phyloP scores from a whole-genome alignment of 2,888 invertebrate species.

The Plagodis pulveraria region DNA sequence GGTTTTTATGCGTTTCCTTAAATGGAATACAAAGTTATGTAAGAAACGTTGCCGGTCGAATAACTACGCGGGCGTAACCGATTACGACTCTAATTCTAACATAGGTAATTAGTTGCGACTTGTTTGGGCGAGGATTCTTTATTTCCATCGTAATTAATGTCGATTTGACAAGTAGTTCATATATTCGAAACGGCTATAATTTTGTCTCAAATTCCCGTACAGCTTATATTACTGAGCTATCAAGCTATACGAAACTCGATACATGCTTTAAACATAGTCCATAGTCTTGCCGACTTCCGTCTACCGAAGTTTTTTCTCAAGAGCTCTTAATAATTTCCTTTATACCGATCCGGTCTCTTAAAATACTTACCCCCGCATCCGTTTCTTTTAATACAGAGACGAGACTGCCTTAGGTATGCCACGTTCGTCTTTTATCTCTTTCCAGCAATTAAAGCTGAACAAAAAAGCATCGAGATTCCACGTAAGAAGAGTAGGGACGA shows the following conservation, averaged over 20 bases:
- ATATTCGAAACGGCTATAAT: no score
- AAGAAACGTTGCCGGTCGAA: slow-evolving; percentile 54
- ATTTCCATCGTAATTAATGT: no score
- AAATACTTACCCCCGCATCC: slow-evolving; percentile 84
- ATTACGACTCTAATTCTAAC: slow-evolving; percentile 66
- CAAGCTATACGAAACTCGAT: slow-evolving; percentile 57
- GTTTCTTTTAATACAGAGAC: slow-evolving; percentile 83
- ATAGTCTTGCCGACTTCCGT: slow-evolving; percentile 74
- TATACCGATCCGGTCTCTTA: slow-evolving; percentile 81
- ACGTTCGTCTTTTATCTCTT: slow-evolving; percentile 65
- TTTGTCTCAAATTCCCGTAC: no score
- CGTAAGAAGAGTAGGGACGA: slow-evolving; percentile 28
- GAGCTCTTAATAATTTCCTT: slow-evolving; percentile 84
- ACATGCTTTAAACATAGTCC: slow-evolving; percentile 53
- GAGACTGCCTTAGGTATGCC: slow-evolving; percentile 61
- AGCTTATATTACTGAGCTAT: neutral
- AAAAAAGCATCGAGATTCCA: slow-evolving; percentile 70
- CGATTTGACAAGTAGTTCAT: no score
- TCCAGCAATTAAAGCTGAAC: slow-evolving; percentile 74
- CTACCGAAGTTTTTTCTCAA: slow-evolving; percentile 67
- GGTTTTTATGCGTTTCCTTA: no score
- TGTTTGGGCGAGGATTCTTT: slow-evolving; percentile 11
- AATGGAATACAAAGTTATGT: neutral
- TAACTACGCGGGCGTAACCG: slow-evolving; percentile 63
- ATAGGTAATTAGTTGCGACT: slow-evolving; percentile 57